These are phyloP conservation scores for Teleopsis dalmanni DNA, from an alignment of 1,140 invertebrate genomes.

Conservation along the genomic window DNA sequence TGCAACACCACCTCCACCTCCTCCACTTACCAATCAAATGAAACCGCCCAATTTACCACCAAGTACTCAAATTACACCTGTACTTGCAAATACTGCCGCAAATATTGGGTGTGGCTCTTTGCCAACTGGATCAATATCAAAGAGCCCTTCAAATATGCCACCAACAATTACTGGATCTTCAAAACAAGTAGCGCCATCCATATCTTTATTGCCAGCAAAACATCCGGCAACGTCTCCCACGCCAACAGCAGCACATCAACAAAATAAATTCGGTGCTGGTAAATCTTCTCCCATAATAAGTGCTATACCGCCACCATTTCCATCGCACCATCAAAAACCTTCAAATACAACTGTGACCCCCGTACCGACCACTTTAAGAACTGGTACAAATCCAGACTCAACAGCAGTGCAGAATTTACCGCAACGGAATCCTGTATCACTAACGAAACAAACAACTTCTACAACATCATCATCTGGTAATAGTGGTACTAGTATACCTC, in stretches of 20 bases:
- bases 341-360: slow-evolving; percentile 2
- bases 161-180: not conserved
- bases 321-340: slow-evolving; percentile 8
- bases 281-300: slow-evolving; percentile 7
- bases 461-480: not conserved
- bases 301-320: slow-evolving; percentile 8
- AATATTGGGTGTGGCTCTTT: not conserved
- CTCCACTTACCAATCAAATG: slow-evolving; percentile 12
- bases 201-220: slow-evolving; percentile 14
- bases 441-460: slow-evolving; percentile 6
- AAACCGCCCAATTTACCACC: slow-evolving; percentile 17
- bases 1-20: slow-evolving; percentile 4
- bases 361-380: slow-evolving; percentile 4
- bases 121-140: not conserved
- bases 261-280: slow-evolving; percentile 12
- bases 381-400: slow-evolving; percentile 9
- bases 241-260: slow-evolving; percentile 11
- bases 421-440: slow-evolving; percentile 8
- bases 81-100: not conserved
- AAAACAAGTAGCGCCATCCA: slow-evolving; percentile 12
- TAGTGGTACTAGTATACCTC: no score
- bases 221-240: not conserved
- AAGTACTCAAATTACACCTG: slow-evolving; percentile 16
- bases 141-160: not conserved
- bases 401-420: slow-evolving; percentile 6